Conservation (phyloP, 2,888 invertebrate species). For the Nematopogon swammerdamellus region DNA sequence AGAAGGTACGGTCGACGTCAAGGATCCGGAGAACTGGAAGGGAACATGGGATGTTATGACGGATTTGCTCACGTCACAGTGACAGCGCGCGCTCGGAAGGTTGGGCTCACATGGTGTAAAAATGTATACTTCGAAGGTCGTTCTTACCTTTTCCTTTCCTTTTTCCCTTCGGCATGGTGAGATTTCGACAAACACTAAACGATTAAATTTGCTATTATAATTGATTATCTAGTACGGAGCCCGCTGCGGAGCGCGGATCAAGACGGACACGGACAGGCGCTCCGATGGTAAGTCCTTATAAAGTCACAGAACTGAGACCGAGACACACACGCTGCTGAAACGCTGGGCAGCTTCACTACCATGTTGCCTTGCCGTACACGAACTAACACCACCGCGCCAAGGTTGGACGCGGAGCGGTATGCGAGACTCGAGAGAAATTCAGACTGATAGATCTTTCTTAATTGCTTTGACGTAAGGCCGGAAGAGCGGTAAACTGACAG, state of each 20-base stretch:
- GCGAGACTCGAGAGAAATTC: no score
- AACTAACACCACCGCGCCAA: not conserved
- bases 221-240: not conserved
- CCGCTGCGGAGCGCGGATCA: not conserved
- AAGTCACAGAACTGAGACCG: not conserved
- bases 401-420: no score
- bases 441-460: no score
- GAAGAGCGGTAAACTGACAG: no score
- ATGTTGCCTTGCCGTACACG: not conserved
- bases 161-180: slow-evolving; percentile 74
- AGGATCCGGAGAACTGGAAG: no score
- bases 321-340: not conserved
- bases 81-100: not conserved
- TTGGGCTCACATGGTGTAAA: slow-evolving; percentile 9
- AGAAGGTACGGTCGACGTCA: no score
- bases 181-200: slow-evolving; percentile 15
- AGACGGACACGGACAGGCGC: not conserved
- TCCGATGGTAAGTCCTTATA: not conserved
- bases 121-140: slow-evolving; percentile 6
- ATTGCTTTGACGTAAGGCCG: no score
- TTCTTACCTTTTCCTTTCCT: slow-evolving; percentile 70
- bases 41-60: no score
- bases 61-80: not conserved
- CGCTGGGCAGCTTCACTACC: not conserved
- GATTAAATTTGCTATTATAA: slow-evolving; percentile 37